phyloP scores from a whole-genome alignment of 2,888 invertebrate species.

The Tanaodytes sp. region DNA sequence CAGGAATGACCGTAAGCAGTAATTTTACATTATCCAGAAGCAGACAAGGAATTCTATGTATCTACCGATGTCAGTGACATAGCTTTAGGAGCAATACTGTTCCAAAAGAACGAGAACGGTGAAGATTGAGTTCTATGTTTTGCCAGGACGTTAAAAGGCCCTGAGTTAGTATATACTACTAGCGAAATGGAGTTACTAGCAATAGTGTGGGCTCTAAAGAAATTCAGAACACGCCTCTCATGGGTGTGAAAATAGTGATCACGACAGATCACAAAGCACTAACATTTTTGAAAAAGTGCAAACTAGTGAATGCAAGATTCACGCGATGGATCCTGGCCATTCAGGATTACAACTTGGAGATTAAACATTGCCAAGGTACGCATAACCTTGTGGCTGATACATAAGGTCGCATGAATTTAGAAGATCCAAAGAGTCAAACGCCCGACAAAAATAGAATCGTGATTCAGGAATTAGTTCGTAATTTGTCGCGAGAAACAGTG shows the following conservation, averaged over 20 bases:
- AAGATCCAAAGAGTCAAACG: not conserved
- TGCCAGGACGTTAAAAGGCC: not conserved
- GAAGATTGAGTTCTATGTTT: not conserved
- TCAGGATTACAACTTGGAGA: conserved; percentile 57
- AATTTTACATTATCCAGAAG: too few relatives aligned
- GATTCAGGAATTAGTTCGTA: too few relatives aligned
- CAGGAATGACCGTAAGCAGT: too few relatives aligned
- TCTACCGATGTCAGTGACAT: not conserved
- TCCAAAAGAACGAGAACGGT: not conserved
- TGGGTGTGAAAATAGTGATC: too few relatives aligned
- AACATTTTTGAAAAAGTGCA: conserved; percentile 58
- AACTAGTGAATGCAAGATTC: conserved; percentile 55
- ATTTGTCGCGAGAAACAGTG: too few relatives aligned
- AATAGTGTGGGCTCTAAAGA: not conserved
- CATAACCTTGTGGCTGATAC: conserved; percentile 56
- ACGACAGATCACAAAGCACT: conserved; percentile 60
- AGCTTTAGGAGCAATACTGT: not conserved
- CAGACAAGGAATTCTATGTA: too few relatives aligned
- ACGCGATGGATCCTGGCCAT: conserved; percentile 59
- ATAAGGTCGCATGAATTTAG: too few relatives aligned
- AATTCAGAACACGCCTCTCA: not conserved
- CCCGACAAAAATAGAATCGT: not conserved
- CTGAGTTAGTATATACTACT: not conserved
- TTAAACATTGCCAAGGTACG: conserved; percentile 56
- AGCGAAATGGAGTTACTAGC: not conserved